Conservation (phyloP, 2,113 vertebrate species). For the Corythaeola cristata region DNA sequence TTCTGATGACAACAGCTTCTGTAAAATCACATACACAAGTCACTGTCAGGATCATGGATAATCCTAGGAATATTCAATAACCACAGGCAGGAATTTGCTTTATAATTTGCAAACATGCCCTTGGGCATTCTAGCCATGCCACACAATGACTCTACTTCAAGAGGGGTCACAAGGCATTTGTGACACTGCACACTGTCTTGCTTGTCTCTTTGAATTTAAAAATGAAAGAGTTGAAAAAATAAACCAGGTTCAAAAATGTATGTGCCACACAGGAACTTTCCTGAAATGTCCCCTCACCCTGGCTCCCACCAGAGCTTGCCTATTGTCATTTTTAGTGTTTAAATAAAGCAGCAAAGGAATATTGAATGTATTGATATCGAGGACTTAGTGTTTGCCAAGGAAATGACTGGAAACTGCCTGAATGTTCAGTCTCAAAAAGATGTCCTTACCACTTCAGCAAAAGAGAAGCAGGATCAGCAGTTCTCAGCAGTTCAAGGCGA, state of each 20-base stretch:
- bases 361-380: background rate
- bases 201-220: background rate
- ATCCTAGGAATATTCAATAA: conserved; percentile 27
- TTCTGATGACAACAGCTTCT: conserved; percentile 4
- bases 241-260: background rate
- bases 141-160: background rate
- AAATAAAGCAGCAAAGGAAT: background rate
- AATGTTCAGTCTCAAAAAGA: background rate
- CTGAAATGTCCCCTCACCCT: background rate
- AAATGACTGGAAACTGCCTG: background rate
- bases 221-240: background rate
- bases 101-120: background rate
- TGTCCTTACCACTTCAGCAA: background rate
- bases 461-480: background rate
- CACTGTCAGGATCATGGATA: background rate
- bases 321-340: background rate
- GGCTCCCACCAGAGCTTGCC: background rate
- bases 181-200: background rate
- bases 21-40: background rate
- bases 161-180: background rate
- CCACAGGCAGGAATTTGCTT: background rate
- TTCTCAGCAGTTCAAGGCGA: background rate
- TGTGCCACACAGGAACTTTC: background rate
- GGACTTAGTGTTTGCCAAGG: background rate
- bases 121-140: background rate